Base-by-base conservation (phyloP, 2,797 vertebrate species). In the Mallotus villosus region DNA sequence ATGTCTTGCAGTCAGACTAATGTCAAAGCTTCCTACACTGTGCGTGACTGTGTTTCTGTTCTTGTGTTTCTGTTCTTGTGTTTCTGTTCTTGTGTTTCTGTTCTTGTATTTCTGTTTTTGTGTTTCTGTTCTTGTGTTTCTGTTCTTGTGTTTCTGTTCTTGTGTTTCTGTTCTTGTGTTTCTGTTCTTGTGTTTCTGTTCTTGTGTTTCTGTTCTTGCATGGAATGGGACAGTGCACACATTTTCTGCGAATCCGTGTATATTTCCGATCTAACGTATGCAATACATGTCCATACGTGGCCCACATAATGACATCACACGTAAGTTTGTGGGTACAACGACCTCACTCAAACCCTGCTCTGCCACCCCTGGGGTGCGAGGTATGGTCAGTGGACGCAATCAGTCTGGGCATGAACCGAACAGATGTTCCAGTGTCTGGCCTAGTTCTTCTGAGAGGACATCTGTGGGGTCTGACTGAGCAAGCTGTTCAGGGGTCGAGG, bases 381-480 rank as follows among this genome's bases (percentile, higher is more conserved):
- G 83, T 84, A 87, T 88, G 86, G 87, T 88, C 77, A 80, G 78
- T 82, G 85, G 63, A 77, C 82, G 68, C 72, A 70, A 80, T 60
- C 75, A 59, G 71, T 78, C 77, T 87, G 86, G 72, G 84, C 82
- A 82, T 80, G 67, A 75, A 79, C 82, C 80, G 78, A 91, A 85
- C 92, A 93, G 90, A 91, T 93, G 91, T 89, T 91, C 81, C 68
- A 78, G 71, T 73, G 82, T 89, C 86, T 91, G 88, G 76, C 75
- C 63, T 63, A 69, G 71, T 74, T 81, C 77, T 83, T 90, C 81
- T 74, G 76, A 78, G 71, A 75, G 75, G 76, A 74, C 81, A 86
- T 86, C 83, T 85, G 87, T 84, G 74, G 74, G 63, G 79, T 80
- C 84, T 59, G 85, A 83, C 79, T 76, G 71, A 59, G 78, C 85